Evolutionary conservation across 2,888 invertebrate species (phyloP).

Genomic region (Hypselothyrea guttata): DNA sequence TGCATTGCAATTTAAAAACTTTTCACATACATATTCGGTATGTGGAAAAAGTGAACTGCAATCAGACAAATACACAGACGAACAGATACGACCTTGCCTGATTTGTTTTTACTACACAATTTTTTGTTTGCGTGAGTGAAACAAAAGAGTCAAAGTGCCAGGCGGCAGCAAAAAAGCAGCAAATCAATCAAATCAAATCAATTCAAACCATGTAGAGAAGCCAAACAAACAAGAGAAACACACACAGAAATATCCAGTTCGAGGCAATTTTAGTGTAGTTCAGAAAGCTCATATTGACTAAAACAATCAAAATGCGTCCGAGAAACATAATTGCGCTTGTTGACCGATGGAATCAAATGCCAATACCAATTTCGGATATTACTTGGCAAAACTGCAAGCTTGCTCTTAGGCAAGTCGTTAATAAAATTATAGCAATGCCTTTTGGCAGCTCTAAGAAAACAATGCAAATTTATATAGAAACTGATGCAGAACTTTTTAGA

Average conservation of each 20-base stretch:
- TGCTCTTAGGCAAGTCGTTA: constrained; percentile 47
- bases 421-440: no score
- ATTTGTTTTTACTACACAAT: constrained; percentile 41
- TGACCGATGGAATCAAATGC: constrained; percentile 12
- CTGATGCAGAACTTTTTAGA: no score
- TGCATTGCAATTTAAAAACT: constrained; percentile 49
- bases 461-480: no score
- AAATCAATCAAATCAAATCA: constrained; percentile 67
- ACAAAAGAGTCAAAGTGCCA: constrained; percentile 53
- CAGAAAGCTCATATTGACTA: constrained; percentile 39
- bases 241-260: constrained; percentile 12
- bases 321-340: constrained; percentile 34
- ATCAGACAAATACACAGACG: constrained; percentile 13
- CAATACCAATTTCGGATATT: constrained; percentile 16
- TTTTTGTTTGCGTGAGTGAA: constrained; percentile 28
- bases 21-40: constrained; percentile 15
- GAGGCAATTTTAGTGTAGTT: constrained; percentile 24
- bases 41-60: constrained; percentile 11
- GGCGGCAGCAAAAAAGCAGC: constrained; percentile 14
- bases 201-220: constrained; percentile 48
- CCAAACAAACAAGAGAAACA: constrained; percentile 39
- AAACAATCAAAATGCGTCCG: constrained; percentile 25
- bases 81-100: constrained; percentile 23
- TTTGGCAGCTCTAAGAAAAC: no score
- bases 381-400: constrained; percentile 16